A percentile compares a stretch with the other conserved stretches of the same genome.
Conservation (phyloP, 2,113 vertebrate genomes). For the Toxostoma redivivum region DNA sequence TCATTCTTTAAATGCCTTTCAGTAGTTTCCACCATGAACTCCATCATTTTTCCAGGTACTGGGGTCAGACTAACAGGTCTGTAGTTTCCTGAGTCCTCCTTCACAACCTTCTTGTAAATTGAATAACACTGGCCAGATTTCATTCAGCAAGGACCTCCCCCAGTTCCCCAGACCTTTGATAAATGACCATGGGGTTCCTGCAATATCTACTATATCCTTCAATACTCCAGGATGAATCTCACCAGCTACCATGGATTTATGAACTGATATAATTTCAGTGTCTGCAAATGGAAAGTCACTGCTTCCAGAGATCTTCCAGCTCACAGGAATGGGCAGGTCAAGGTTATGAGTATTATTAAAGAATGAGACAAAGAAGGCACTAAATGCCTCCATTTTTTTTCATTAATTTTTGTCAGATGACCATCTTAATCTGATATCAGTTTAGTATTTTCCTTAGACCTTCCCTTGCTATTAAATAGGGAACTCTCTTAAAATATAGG, state of each 20-base stretch:
- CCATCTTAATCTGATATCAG: neutral
- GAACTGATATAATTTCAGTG: neutral
- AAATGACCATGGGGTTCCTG: neutral
- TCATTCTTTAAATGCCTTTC: neutral
- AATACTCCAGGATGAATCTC: neutral
- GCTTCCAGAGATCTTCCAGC: neutral
- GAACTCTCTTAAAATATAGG: neutral
- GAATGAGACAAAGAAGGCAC: neutral
- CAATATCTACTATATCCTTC: neutral
- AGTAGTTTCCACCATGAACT: neutral
- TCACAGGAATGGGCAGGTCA: neutral
- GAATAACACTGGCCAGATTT: neutral
- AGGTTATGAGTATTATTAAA: neutral
- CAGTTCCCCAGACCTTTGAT: accelerated
- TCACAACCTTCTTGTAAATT: neutral
- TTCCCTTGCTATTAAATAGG: neutral
- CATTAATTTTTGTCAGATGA: neutral
- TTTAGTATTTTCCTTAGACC: neutral
- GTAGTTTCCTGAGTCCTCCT: neutral
- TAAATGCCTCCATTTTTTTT: neutral
- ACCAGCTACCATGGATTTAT: neutral
- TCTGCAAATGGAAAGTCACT: neutral
- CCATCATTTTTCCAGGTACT: neutral
- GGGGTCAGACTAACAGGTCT: neutral
- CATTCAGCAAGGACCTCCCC: accelerated